Evolutionary conservation across 2,797 vertebrate genomes (phyloP).

Genomic region (Coregonus sp.): DNA sequence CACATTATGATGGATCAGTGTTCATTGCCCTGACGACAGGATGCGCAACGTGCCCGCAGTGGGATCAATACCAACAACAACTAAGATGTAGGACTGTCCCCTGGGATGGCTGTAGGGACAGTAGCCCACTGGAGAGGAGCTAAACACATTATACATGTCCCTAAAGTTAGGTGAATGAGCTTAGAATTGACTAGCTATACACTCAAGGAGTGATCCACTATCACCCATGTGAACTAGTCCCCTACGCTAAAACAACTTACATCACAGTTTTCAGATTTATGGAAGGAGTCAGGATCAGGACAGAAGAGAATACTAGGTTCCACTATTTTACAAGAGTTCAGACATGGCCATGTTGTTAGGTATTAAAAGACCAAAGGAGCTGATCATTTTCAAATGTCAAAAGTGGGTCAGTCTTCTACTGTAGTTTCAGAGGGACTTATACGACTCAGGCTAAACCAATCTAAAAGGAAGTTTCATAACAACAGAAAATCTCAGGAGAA

Average conservation of each 20-base stretch:
- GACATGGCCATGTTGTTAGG: slow-evolving; percentile 44
- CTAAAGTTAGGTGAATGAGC: slow-evolving; percentile 6
- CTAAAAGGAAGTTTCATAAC: slow-evolving; percentile 38
- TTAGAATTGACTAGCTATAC: neutral
- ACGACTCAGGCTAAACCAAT: slow-evolving; percentile 11
- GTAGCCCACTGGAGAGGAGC: slow-evolving; percentile 26
- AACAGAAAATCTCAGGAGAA: neutral
- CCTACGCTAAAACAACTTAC: neutral
- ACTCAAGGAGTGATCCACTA: neutral
- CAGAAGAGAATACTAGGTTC: slow-evolving; percentile 1
- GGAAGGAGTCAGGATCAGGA: neutral
- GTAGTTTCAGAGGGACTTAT: slow-evolving; percentile 33
- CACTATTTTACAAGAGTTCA: slow-evolving; percentile 33
- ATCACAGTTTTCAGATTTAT: neutral
- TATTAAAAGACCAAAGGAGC: slow-evolving; percentile 56
- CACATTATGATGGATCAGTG: slow-evolving; percentile 50
- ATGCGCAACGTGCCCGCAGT: slow-evolving; percentile 8
- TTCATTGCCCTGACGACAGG: slow-evolving; percentile 32
- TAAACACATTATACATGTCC: slow-evolving; percentile 9
- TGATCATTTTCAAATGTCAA: slow-evolving; percentile 46
- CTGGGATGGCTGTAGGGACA: neutral
- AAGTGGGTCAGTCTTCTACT: slow-evolving; percentile 56
- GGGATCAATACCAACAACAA: slow-evolving; percentile 55
- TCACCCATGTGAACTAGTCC: neutral
- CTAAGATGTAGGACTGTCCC: neutral